Evolutionary conservation across 2,888 invertebrate genomes (phyloP).

Genomic region (Glaucopsyche alexis): DNA sequence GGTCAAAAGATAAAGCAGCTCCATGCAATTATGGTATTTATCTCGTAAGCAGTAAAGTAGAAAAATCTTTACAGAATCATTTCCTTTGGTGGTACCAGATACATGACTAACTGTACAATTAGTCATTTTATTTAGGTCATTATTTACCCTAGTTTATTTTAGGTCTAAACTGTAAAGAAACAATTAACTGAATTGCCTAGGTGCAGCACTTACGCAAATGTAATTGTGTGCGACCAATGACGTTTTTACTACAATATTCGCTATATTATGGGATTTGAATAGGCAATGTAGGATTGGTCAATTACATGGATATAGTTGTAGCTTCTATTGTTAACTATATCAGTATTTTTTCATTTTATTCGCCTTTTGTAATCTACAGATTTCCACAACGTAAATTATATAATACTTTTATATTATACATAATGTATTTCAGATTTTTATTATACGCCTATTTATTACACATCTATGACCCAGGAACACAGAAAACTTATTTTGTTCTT

Average conservation of each 20-base stretch:
- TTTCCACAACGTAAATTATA: too few species aligned
- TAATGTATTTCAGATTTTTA: too few species aligned
- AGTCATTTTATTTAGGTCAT: neutral
- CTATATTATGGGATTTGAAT: neutral
- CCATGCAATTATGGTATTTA: neutral
- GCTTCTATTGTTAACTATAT: too few species aligned
- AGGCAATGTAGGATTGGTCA: neutral
- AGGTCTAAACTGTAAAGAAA: neutral
- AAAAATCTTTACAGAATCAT: neutral
- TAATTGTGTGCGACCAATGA: neutral
- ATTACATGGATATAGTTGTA: neutral
- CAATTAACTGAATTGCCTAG: neutral
- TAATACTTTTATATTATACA: neutral
- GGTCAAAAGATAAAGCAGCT: slow-evolving; percentile 35
- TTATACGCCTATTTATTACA: too few species aligned
- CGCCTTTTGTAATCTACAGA: too few species aligned
- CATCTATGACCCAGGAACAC: too few species aligned
- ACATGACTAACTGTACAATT: neutral
- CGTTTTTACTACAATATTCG: neutral
- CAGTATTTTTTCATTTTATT: too few species aligned
- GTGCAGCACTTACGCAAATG: neutral
- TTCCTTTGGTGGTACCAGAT: slow-evolving; percentile 7
- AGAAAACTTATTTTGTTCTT: too few species aligned
- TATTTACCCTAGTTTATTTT: neutral
- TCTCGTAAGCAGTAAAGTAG: neutral